phyloP scores from a whole-genome alignment of 2,113 vertebrate genomes.

The Xerus inauris region DNA sequence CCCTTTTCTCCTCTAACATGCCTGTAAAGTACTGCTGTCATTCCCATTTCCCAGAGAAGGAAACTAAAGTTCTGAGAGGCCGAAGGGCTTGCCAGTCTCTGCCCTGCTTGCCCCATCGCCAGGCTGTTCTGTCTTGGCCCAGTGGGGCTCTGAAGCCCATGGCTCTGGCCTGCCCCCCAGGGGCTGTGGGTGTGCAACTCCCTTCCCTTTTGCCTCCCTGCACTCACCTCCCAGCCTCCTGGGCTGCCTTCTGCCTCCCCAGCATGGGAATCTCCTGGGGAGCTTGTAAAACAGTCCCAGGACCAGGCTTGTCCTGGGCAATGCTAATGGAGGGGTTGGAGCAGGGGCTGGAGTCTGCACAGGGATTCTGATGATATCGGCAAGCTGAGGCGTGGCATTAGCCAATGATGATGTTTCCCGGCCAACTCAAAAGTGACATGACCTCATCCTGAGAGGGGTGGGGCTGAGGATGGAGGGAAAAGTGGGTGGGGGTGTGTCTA shows the following conservation, averaged over 20 bases:
- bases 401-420: not conserved
- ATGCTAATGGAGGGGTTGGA: not conserved
- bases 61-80: not conserved
- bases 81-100: not conserved
- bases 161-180: not conserved
- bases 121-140: not conserved
- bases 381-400: not conserved
- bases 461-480: not conserved
- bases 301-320: not conserved
- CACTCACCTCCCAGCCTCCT: not conserved
- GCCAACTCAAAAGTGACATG: not conserved
- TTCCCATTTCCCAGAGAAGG: not conserved
- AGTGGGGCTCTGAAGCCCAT: not conserved
- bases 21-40: not conserved
- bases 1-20: not conserved
- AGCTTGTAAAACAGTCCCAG: slow-evolving; percentile 7
- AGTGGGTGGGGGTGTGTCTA: not conserved
- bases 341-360: not conserved
- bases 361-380: not conserved
- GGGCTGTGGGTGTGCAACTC: not conserved
- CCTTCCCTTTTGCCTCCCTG: no score
- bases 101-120: rapidly evolving
- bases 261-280: slow-evolving; percentile 25
- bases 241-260: not conserved
- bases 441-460: slow-evolving; percentile 5